phyloP scores from a whole-genome alignment of 2,797 vertebrate species.

The Mionectes olivaceus region DNA sequence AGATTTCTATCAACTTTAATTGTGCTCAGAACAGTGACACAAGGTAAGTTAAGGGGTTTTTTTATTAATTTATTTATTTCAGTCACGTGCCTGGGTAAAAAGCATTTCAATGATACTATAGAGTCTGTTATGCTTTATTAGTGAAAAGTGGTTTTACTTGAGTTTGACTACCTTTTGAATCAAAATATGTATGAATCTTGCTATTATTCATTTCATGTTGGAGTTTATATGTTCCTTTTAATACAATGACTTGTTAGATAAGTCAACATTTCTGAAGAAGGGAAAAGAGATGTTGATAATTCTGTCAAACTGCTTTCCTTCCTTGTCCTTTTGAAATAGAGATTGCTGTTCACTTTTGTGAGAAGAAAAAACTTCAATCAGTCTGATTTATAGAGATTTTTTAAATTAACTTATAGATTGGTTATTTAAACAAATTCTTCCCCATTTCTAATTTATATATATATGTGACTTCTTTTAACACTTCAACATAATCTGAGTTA shows the following conservation, averaged over 20 bases:
- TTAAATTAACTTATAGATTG: background rate
- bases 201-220: background rate
- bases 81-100: background rate
- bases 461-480: background rate
- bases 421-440: background rate
- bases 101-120: background rate
- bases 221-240: background rate
- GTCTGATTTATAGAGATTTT: background rate
- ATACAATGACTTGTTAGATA: background rate
- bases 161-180: background rate
- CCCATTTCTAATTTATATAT: background rate
- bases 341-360: background rate
- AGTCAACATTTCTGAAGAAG: background rate
- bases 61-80: background rate
- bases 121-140: background rate
- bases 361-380: background rate
- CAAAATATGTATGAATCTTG: background rate
- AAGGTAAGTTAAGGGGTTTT: conserved; percentile 80
- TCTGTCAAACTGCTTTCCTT: background rate
- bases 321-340: background rate
- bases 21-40: conserved; percentile 87
- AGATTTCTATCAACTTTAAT: conserved; percentile 87
- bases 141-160: background rate
- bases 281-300: background rate
- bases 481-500: background rate